Base-by-base conservation (phyloP, 2,797 vertebrate species). In the Mormyrops boulengeri region DNA sequence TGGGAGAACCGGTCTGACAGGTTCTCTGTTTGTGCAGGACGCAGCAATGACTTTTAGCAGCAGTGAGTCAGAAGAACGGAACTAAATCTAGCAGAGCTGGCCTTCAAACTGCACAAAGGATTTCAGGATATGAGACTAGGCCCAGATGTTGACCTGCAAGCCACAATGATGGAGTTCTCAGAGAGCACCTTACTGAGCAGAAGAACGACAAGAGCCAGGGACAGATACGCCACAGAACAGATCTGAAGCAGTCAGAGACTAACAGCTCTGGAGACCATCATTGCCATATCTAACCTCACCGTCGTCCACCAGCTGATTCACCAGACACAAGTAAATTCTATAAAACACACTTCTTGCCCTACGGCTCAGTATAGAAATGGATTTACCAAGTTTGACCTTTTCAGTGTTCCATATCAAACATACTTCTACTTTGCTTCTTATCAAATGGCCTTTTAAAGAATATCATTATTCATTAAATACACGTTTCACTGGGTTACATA, bases 21-120 rank as follows among this genome's bases (percentile, higher is more conserved):
- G 94, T 96, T 95, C 30, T 6, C 69, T 88, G 93, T 95, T 94
- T 94, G 90, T 44, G 90, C 88, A 90, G 88, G 44, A 85, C 47
- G 12, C 22, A 26, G 26, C 84, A n/a, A 14, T 49, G 82, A 85
- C 22, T 44, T 26, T 49, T 49, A 47, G 12, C 90, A 88, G 91
- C 77, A 92, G 88, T 87, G 73, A 60, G 90, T 69, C 62, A 3
- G 60, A 89, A 11, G 22, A 44, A 55, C 89, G 89, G 66, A 26
- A 66, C 87, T 88, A 73, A 69, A 88, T 62, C 26, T 47, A 90
- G 85, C 86, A 22, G 0, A 87, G 86, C 87, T 7, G 62, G 91
- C 50, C 47, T 86, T 34, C 49, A 30, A 53, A 26, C 84, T 55
- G 44, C 12, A 90, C 89, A 66, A 84, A 92, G 90, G 82, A 90